A percentile compares a stretch with the other conserved stretches of the same genome.
These are phyloP conservation scores for Apolygus lucorum DNA, from an alignment of 1,140 invertebrate genomes.

Conservation along the genomic window DNA sequence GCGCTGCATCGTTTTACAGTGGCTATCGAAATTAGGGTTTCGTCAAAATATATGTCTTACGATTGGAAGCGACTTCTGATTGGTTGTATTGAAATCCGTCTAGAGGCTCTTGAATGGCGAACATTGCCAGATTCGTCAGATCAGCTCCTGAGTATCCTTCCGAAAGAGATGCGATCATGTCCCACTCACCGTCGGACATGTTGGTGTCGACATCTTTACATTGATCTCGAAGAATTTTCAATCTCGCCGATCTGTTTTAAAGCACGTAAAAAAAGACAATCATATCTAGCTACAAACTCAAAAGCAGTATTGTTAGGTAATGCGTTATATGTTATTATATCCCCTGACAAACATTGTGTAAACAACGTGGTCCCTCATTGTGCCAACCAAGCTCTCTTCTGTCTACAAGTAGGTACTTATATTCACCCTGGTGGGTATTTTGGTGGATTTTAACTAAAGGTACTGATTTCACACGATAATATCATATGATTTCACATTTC, in stretches of 20 bases:
- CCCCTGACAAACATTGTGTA: conserved; percentile 43
- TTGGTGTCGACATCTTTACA: conserved; percentile 32
- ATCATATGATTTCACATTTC: too few relatives aligned
- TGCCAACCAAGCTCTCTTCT: too few relatives aligned
- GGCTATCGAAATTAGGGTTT: too few relatives aligned
- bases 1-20: too few relatives aligned
- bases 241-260: conserved; percentile 37
- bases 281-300: conserved; percentile 55
- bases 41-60: too few relatives aligned
- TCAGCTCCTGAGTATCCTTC: conserved; percentile 50
- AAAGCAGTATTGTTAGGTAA: conserved; percentile 41
- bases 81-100: conserved; percentile 14
- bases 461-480: too few relatives aligned
- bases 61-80: too few relatives aligned
- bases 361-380: too few relatives aligned
- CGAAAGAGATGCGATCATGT: conserved; percentile 41
- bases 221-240: conserved; percentile 39
- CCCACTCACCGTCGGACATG: conserved; percentile 39
- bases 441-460: too few relatives aligned
- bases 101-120: conserved; percentile 35
- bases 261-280: conserved; percentile 43
- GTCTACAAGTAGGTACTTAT: too few relatives aligned
- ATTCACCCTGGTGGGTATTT: too few relatives aligned
- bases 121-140: conserved; percentile 43
- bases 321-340: conserved; percentile 41